Base-by-base conservation (phyloP, 2,888 invertebrate species). In the Iphiclides podalirius region DNA sequence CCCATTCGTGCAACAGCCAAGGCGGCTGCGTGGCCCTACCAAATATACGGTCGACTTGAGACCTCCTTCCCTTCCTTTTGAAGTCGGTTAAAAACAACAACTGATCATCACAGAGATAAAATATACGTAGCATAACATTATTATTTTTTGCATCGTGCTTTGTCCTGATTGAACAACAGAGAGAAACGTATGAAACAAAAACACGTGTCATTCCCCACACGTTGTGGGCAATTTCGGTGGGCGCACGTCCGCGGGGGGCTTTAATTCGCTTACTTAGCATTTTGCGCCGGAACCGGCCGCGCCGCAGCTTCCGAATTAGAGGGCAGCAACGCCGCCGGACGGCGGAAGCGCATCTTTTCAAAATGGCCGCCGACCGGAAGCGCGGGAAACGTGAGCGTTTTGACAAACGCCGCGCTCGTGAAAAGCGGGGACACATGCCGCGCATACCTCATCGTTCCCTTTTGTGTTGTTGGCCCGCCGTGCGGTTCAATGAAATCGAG, bases 191-290 rank as follows among this genome's bases (percentile, higher is more conserved):
- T n/a, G n/a, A 11, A 37, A 8, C 9, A 36, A 37, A 20, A 20
- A n/a, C 14, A 37, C 15, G 28, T 23, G 38, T 17, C 20, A 17
- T 20, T 31, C 14, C 8, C 35, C 41, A 46, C 41, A 34, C 38
- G 31, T 37, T 13, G 9, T 9, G 13, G 15, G 31, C 11, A 45
- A 49, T 40, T 52, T 28, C 37, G 44, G 40, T 52, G 45, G 41
- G 54, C 51, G 62, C 59, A 57, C 55, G 57, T 66, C 69, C 68
- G 61, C n/a, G n/a, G 61, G 51, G 64, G 61, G 61, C 62, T 75
- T 77, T 81, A 85, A 85, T 81, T 74, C 82, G 75, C 81, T 84
- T 83, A 80, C 73, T 73, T 78, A 82, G 78, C 81, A 82, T 82
- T 83, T 83, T 77, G 73, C 76, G 70, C 79, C 82, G 85, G 85